Conservation (phyloP, 2,888 invertebrate species). For the Nesidiocoris tenuis region DNA sequence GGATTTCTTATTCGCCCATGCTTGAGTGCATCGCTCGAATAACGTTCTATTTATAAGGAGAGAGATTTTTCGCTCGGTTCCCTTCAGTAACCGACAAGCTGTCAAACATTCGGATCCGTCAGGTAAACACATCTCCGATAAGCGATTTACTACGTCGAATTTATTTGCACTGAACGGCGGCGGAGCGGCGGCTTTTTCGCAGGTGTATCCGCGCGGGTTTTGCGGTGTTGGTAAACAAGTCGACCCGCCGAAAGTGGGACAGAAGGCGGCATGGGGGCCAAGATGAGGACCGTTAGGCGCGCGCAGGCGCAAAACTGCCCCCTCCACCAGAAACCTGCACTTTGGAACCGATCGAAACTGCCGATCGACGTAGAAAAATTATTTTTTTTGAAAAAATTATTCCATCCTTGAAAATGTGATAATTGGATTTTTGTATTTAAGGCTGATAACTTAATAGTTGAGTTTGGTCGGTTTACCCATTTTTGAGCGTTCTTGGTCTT, state of each 20-base stretch:
- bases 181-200: not conserved
- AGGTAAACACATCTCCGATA: not conserved
- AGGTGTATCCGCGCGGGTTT: not conserved
- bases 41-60: no score
- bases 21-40: no score
- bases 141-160: not conserved
- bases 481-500: no score
- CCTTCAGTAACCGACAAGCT: not conserved
- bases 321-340: not conserved
- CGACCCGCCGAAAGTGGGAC: not conserved
- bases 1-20: no score
- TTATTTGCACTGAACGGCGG: not conserved
- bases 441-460: no score
- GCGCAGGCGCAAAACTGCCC: not conserved
- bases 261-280: not conserved
- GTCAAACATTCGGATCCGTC: not conserved
- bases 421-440: no score
- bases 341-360: not conserved
- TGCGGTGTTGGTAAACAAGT: not conserved
- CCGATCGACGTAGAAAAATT: no score
- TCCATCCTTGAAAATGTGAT: no score
- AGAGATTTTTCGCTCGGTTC: no score
- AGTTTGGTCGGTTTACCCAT: no score
- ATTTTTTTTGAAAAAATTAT: no score
- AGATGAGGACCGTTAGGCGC: not conserved